Percentiles rank a stretch among this genome's conserved stretches.
These are phyloP conservation scores for Therioaphis trifolii DNA, from an alignment of 2,888 invertebrate genomes.

Conservation along the genomic window DNA sequence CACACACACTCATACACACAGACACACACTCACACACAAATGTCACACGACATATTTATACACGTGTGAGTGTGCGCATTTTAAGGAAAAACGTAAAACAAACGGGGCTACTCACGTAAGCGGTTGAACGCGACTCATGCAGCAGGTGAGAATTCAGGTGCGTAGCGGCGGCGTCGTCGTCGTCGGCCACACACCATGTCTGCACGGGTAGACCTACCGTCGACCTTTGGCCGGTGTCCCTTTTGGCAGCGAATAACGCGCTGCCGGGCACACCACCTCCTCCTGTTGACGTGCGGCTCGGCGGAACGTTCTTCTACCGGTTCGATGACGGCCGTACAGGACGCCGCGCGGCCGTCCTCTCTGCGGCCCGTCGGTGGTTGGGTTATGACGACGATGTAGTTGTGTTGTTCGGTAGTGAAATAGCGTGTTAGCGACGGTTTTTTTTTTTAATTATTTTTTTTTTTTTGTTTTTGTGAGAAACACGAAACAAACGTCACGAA, in stretches of 20 bases:
- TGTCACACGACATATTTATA: neutral
- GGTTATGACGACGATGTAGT: neutral
- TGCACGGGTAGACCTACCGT: conserved; percentile 53
- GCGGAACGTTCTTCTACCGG: neutral
- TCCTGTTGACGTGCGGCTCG: neutral
- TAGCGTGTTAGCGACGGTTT: neutral
- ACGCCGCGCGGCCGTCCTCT: neutral
- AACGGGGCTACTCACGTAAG: conserved; percentile 49
- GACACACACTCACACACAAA: too few relatives aligned
- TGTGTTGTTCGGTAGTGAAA: too few relatives aligned
- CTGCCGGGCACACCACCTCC: too few relatives aligned
- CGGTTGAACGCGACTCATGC: conserved; percentile 61
- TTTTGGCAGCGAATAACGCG: neutral
- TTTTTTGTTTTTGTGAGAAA: too few relatives aligned
- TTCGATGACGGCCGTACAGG: neutral
- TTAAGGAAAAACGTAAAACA: neutral
- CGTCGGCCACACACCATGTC: conserved; percentile 63
- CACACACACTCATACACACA: too few relatives aligned
- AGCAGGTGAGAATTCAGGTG: conserved; percentile 60
- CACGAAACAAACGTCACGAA: too few relatives aligned
- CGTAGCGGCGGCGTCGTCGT: conserved; percentile 60
- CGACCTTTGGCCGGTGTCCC: conserved; percentile 46
- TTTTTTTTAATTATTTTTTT: too few relatives aligned
- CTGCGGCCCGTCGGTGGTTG: neutral
- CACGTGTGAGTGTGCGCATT: neutral